Base-by-base conservation (phyloP, 1,140 invertebrate species). In the Chironomus striatipennis region DNA sequence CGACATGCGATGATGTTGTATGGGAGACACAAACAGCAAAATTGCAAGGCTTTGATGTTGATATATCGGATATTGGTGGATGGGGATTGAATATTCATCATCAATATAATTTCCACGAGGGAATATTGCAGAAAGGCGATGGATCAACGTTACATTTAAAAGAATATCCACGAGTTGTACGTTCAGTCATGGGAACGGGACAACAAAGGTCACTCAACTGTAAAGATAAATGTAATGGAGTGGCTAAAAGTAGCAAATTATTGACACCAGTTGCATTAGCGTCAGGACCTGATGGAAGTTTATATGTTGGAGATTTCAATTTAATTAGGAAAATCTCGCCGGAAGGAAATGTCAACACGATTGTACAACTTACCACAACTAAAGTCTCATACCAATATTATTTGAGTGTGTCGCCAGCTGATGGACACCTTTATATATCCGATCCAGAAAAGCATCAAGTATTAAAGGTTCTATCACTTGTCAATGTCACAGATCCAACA, bases 11-110 rank as follows among this genome's bases (percentile, higher is more conserved):
- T 2, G 87, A 90, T 57, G 89, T 96, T 0, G 91, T 98, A 65
- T 98, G 97, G 97, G 94, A 96, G 78, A 94, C 93, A 0, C 92
- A 96, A 81, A 97, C 94, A 8, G 93, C 94, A 2, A 94, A 91
- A 18, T 84, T 99, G 76, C 92, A 95, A 82, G 98, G 97, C n/a
- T 98, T 97, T 84, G 95, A 98, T 81, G 93, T 98, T 42, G 94
- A 97, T 77, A 97, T 98, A 75, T 97, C 96, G 0, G 95, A 98
- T 80, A 93, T 99, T 70, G 96, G 96, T 0, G 96, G 95, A 10
- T 99, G 97, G 97, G 97, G 97, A 75, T 84, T 99, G 18, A 93
- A 98, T 80, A 96, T 98, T 74, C 97, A 98, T 84, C 97, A 99
- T 82, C 95, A 97, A 82, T 98, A 98, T 84, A 98, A 99, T 81